phyloP scores from a whole-genome alignment of 2,888 invertebrate species.

The Lochmaea crataegi region DNA sequence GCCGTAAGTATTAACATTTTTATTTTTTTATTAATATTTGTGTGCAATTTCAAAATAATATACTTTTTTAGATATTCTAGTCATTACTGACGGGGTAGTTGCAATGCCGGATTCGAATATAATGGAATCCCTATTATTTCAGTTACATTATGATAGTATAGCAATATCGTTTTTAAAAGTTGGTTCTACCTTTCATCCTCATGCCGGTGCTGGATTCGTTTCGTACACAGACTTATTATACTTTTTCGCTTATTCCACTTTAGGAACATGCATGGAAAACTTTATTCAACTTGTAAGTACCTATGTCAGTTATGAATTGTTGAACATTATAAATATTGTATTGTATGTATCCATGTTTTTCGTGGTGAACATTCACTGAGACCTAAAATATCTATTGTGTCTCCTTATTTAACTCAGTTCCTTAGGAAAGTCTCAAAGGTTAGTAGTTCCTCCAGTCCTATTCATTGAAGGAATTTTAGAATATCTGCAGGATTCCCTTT shows the following conservation, averaged over 20 bases:
- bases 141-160: slow-evolving; percentile 78
- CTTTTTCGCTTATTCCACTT: slow-evolving; percentile 80
- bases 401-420: too few species aligned
- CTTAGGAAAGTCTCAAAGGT: too few species aligned
- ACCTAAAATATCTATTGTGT: too few species aligned
- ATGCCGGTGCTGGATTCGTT: slow-evolving; percentile 75
- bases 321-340: too few species aligned
- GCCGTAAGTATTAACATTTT: slow-evolving; percentile 68
- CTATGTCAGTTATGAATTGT: slow-evolving; percentile 8
- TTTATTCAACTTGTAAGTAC: slow-evolving; percentile 68
- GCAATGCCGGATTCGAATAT: slow-evolving; percentile 78
- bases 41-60: background rate
- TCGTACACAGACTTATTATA: slow-evolving; percentile 80
- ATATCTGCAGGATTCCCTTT: too few species aligned
- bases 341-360: too few species aligned
- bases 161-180: slow-evolving; percentile 82
- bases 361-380: too few species aligned
- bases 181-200: slow-evolving; percentile 74
- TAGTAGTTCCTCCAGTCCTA: too few species aligned
- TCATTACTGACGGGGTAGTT: slow-evolving; percentile 81
- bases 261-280: slow-evolving; percentile 75
- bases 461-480: too few species aligned
- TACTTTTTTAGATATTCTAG: slow-evolving; percentile 72
- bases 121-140: slow-evolving; percentile 77
- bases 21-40: slow-evolving; percentile 11